Base-by-base conservation (phyloP, 2,888 invertebrate species). In the Diarsia brunnea region DNA sequence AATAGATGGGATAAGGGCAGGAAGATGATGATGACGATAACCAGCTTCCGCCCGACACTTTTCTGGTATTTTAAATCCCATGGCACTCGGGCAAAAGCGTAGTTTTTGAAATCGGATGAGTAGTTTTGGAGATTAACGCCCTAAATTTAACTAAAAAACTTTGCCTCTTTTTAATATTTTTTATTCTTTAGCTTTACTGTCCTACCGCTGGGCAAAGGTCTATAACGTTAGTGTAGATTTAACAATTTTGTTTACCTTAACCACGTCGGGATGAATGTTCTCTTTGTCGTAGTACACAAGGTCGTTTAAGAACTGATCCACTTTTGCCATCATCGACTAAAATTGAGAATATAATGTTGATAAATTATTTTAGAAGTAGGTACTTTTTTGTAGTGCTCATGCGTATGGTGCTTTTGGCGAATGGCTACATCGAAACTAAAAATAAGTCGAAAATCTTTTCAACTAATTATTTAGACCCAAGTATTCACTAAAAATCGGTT, bases 251-350 rank as follows among this genome's bases (percentile, higher is more conserved):
- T 14, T 75, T 91, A 98, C 99, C 95, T 98, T 99, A 7, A 99
- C 98, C 68, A 99, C 97, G 84, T 98, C 98, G 0, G 98, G 98
- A 88, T 98, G 98, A 91, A 99, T 99, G 91, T 99, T 98, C 92
- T 99, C 99, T 91, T 99, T 99, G 91, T 99, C 98, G 89, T 99
- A 99, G 92, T 98, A 98, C 27, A 98, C 97, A 61, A 99, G 96
- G 89, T 98, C 98, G 85, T 98, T 97, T 68, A 99, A 95, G 92
- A 99, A 99, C 86, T 98, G 97, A 94, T 99, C 99, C 4, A 98
- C 98, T 94, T 98, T 98, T 19, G 97, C 98, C 99, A 99, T 99
- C 97, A 99, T 98, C 11, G 97, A 89, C 95, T 97, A 91, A 60
- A 92, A 93, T 75, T 80, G 38, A 68, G n/a, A 79, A 4, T 68